Percentiles rank a stretch among this genome's conserved stretches.
Evolutionary conservation across 2,888 invertebrate species (phyloP).

Genomic region (Hybos culiciformis): DNA sequence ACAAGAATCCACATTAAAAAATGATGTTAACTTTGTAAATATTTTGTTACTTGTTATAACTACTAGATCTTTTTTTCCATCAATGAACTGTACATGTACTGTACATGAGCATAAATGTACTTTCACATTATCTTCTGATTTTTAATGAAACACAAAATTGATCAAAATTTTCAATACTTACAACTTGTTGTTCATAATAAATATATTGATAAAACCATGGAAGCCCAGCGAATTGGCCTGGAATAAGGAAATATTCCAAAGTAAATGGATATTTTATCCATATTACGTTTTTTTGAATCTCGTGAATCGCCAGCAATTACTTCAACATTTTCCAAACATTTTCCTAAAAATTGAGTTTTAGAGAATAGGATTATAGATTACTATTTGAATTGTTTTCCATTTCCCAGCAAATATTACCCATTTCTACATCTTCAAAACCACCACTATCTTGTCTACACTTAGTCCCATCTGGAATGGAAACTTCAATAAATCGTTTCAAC

Average conservation of each 20-base stretch:
- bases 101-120: too few species aligned
- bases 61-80: too few species aligned
- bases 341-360: conserved; percentile 38
- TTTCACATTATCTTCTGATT: too few species aligned
- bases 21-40: too few species aligned
- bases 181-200: conserved; percentile 78
- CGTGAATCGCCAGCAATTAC: conserved; percentile 80
- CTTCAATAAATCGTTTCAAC: conserved; percentile 56
- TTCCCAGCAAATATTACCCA: too few species aligned
- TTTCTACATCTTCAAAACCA: conserved; percentile 29
- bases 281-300: conserved; percentile 68
- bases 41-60: too few species aligned
- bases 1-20: too few species aligned
- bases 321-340: conserved; percentile 65
- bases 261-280: conserved; percentile 95
- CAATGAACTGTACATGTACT: too few species aligned
- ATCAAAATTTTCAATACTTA: too few species aligned
- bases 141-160: too few species aligned
- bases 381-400: conserved; percentile 25
- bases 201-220: conserved; percentile 95
- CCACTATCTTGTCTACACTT: conserved; percentile 38
- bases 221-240: conserved; percentile 63
- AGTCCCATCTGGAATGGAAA: conserved; percentile 50
- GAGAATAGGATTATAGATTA: conserved; percentile 3
- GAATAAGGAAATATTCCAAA: conserved; percentile 88